Percentiles rank a stretch among this genome's conserved stretches.
Conservation (phyloP, 92 coral and sea anemone genomes). For the Phymanthus crucifer region DNA sequence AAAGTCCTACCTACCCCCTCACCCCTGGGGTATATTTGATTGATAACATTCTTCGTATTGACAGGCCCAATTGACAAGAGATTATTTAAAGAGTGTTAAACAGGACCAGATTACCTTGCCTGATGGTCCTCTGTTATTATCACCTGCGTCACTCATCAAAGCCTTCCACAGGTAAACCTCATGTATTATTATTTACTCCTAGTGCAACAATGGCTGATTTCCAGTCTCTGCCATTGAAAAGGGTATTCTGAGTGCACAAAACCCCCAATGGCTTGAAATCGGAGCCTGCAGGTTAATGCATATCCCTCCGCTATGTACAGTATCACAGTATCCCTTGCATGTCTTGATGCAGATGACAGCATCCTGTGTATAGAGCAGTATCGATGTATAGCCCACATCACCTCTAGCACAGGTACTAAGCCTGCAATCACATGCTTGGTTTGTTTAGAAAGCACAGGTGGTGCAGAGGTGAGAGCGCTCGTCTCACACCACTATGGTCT, state of each 20-base stretch:
- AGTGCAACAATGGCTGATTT: too few species aligned
- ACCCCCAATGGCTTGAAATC: not conserved
- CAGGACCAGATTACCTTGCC: slow-evolving; percentile 93
- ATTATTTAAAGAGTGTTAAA: slow-evolving; percentile 87
- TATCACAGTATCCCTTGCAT: too few species aligned
- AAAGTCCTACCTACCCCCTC: not conserved
- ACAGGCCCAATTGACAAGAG: slow-evolving; percentile 92
- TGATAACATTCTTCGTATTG: not conserved
- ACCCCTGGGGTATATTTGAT: not conserved
- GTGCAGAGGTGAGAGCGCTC: too few species aligned
- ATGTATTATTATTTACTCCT: not conserved
- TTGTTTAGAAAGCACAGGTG: too few species aligned
- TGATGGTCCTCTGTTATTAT: slow-evolving; percentile 88
- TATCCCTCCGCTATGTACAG: too few species aligned
- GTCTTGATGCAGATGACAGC: too few species aligned
- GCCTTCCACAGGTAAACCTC: slow-evolving; percentile 91
- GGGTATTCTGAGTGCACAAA: not conserved
- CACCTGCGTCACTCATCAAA: slow-evolving; percentile 95
- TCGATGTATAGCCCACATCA: too few species aligned
- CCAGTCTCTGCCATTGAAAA: not conserved
- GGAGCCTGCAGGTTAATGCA: too few species aligned
- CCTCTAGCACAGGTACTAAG: too few species aligned
- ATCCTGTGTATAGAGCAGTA: too few species aligned
- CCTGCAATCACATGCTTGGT: too few species aligned
- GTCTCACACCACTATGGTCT: too few species aligned